Evolutionary conservation across 1,140 invertebrate genomes (phyloP).

Genomic region (Achroia grisella): DNA sequence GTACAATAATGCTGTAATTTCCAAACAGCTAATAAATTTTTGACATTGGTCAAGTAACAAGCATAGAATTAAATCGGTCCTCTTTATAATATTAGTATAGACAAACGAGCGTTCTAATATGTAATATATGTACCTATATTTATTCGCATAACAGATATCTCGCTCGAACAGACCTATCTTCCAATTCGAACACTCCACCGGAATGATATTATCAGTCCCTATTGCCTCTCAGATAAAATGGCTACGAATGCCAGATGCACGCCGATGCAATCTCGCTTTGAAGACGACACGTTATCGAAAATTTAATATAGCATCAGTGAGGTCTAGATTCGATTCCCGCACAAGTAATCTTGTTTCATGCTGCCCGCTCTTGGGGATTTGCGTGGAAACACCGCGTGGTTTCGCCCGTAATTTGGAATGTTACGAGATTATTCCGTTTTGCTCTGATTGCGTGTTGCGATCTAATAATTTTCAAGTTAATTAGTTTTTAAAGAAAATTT

Average conservation of each 20-base stretch:
- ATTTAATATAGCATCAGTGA: constrained; percentile 1
- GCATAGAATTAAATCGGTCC: too few relatives aligned
- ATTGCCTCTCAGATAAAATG: not conserved
- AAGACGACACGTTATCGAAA: constrained; percentile 4
- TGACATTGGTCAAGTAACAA: too few relatives aligned
- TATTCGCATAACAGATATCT: too few relatives aligned
- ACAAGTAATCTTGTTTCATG: constrained; percentile 1
- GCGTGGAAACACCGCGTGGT: not conserved
- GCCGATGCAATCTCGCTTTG: constrained; percentile 1
- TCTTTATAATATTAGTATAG: too few relatives aligned
- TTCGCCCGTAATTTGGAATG: constrained; percentile 1
- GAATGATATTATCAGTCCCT: not conserved
- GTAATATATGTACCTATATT: too few relatives aligned
- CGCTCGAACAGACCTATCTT: too few relatives aligned
- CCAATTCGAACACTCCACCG: not conserved
- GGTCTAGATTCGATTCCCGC: constrained; percentile 3
- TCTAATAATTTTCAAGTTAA: too few relatives aligned
- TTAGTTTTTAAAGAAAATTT: too few relatives aligned
- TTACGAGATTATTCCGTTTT: not conserved
- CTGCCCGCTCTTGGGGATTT: not conserved
- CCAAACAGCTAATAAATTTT: too few relatives aligned
- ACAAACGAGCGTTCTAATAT: too few relatives aligned
- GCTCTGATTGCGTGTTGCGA: not conserved
- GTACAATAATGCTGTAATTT: too few relatives aligned
- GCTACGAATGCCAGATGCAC: not conserved